Evolutionary conservation across 2,797 vertebrate species (phyloP).

Genomic region (Parotocinclus haroldoi): DNA sequence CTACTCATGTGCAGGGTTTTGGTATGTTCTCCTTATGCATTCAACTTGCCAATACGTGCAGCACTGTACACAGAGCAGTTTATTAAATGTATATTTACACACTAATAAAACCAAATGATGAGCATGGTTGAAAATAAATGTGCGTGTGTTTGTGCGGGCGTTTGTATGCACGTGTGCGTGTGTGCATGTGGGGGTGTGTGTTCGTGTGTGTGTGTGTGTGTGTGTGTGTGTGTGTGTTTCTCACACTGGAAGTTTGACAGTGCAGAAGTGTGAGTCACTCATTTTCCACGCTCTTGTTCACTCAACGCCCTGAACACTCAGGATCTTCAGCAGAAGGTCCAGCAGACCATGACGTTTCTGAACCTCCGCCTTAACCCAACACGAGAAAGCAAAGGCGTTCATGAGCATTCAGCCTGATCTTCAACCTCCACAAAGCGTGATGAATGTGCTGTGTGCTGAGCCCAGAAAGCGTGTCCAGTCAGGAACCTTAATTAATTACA

Average conservation of each 20-base stretch:
- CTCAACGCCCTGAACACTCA: conserved; percentile 22
- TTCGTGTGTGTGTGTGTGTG: background rate
- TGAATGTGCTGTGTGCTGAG: conserved; percentile 45
- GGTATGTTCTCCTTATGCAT: too few species aligned
- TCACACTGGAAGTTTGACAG: background rate
- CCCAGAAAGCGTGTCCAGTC: conserved; percentile 39
- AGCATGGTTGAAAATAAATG: too few species aligned
- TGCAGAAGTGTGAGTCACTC: conserved; percentile 7
- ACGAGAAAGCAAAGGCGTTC: conserved; percentile 40
- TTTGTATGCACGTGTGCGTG: too few species aligned
- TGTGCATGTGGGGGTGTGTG: too few species aligned
- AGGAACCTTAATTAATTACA: conserved; percentile 35
- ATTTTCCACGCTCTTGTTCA: conserved; percentile 2
- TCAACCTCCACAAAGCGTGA: conserved; percentile 44
- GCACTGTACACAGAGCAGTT: too few species aligned
- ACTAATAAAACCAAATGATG: too few species aligned
- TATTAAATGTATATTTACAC: too few species aligned
- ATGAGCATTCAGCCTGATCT: conserved; percentile 38
- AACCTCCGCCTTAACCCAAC: conserved; percentile 47
- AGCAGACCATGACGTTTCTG: conserved; percentile 37
- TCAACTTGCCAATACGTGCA: too few species aligned
- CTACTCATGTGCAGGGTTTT: too few species aligned
- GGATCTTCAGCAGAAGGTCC: conserved; percentile 15
- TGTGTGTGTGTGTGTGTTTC: background rate
- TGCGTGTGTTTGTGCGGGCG: too few species aligned